Base-by-base conservation (phyloP, 2,113 vertebrate genomes). In the Microcebus murinus region DNA sequence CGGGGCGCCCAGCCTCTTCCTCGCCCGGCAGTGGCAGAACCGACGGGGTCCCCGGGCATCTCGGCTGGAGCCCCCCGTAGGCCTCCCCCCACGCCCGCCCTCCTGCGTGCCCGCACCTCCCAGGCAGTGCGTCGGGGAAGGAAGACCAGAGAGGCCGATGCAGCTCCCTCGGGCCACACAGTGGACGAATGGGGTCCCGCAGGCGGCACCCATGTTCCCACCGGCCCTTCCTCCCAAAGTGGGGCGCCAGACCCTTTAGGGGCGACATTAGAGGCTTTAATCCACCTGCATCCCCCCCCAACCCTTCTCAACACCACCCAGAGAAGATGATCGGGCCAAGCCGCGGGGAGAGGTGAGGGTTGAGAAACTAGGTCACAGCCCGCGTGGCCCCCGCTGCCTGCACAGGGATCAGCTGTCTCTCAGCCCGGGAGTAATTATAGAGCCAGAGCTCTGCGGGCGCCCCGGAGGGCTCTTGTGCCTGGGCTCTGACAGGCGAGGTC, bases 291-390 rank as follows among this genome's bases (percentile, higher is more conserved):
- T 74, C 11, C 27, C 27, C 52, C 23, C 42, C 4, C 0, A 1
- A 0, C 25, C 23, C 34, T 20, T 2, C 1, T 29, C n/a, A 2
- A 1, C 34, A 39, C 55, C 89, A 85, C 3, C 0, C 31, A 6
- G 61, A 13, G 77, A 20, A 81, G 59, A 94, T 71, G 90, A 74
- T 50, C 57, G 82, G 74, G 74, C 50, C 0, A 0, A 7, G 23
- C 90, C 17, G 52, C 6, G 0, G 21, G 34, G 63, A 57, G 74
- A 61, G 87, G 94, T 76, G 7, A n/a, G 50, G 45, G 87, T 42
- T 70, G 92, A 80, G 34, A 67, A 90, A 67, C 70, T 67, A 70
- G 95, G 96, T 96, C 97, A 96, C 79, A 7, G 89, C 96, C 7
- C 21, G 70, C n/a, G 70, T 34, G 90, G 81, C 68, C 84, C 90